A percentile compares a stretch with the other conserved stretches of the same genome.
These are phyloP conservation scores for Sebastes dallii DNA, from an alignment of 2,797 vertebrate species.

Conservation along the genomic window DNA sequence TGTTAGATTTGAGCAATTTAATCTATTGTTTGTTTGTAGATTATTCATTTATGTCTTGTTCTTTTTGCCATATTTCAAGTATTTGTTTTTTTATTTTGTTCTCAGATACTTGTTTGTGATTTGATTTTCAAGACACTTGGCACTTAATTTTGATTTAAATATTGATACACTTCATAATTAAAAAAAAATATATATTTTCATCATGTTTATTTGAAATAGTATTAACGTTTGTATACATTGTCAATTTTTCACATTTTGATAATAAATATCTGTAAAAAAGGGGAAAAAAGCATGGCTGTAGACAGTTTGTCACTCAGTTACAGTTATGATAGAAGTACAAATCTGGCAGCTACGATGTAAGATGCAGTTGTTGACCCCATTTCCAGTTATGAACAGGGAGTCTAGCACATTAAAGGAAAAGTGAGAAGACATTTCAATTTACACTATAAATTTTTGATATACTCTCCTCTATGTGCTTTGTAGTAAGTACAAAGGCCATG, in stretches of 20 bases:
- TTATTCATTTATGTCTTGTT: not conserved
- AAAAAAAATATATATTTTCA: not conserved
- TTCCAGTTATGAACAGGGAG: not conserved
- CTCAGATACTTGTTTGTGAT: not conserved
- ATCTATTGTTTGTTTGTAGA: not conserved
- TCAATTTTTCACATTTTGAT: not conserved
- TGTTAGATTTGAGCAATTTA: not conserved
- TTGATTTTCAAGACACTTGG: not conserved
- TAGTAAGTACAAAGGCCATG: not conserved
- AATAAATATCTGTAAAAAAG: not conserved
- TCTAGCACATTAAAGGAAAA: not conserved
- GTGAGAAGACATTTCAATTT: not conserved
- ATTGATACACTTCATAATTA: not conserved
- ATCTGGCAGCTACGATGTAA: not conserved
- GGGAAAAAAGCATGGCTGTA: not conserved
- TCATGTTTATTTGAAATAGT: not conserved
- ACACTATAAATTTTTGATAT: not conserved
- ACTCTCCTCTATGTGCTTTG: not conserved
- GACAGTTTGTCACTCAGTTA: not conserved
- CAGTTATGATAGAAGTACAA: not conserved
- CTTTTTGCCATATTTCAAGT: not conserved
- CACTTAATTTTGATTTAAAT: not conserved
- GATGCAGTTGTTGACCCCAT: not conserved
- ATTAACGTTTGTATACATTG: not conserved
- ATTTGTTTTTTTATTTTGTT: not conserved